Conservation (phyloP, 2,113 vertebrate genomes). For the Panurus biarmicus region DNA sequence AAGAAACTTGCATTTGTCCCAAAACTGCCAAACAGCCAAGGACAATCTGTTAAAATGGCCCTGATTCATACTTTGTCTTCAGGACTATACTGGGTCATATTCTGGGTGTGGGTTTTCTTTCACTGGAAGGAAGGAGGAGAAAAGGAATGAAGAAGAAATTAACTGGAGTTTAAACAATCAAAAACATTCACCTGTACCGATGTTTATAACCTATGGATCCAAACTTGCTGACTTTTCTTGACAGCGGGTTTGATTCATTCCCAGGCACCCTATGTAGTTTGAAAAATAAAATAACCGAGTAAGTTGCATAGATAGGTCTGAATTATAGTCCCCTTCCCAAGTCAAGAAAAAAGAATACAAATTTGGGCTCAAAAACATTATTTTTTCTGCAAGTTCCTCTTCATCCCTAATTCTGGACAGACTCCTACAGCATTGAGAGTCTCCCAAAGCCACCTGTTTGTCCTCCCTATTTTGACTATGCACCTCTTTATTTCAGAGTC, state of each 20-base stretch:
- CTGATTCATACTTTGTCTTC: neutral
- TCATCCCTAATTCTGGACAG: neutral
- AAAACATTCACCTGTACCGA: slow-evolving; percentile 77
- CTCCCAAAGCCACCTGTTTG: neutral
- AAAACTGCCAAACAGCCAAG: neutral
- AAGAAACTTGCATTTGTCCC: neutral
- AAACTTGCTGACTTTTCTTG: slow-evolving; percentile 83
- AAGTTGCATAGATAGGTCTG: neutral
- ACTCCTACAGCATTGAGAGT: neutral
- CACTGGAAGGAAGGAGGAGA: neutral
- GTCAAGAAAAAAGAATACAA: neutral
- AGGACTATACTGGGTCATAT: neutral
- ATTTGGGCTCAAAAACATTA: neutral
- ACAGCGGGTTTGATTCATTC: slow-evolving; percentile 77
- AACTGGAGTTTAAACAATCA: neutral
- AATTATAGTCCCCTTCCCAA: neutral
- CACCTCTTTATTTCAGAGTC: neutral
- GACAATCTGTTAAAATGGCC: neutral
- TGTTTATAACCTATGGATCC: slow-evolving; percentile 81
- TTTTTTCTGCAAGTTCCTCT: neutral
- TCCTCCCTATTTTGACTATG: neutral
- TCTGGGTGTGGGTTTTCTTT: neutral
- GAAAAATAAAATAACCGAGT: slow-evolving; percentile 21
- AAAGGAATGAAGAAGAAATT: neutral
- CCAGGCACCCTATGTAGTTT: slow-evolving; percentile 77